Conservation (phyloP, 1,140 invertebrate species). For the Halesus radiatus region DNA sequence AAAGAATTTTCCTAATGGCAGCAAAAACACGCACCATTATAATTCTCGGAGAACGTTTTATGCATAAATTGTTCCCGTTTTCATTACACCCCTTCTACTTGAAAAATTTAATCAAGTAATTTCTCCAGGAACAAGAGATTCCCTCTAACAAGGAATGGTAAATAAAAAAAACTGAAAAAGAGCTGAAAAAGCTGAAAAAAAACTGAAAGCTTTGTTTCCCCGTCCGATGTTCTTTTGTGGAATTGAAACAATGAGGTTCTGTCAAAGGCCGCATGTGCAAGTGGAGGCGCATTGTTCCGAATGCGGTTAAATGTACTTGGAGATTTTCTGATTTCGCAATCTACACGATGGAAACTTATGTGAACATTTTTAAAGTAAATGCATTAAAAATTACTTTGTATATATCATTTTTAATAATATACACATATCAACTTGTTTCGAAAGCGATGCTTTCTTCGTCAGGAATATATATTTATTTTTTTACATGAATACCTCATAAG, state of each 20-base stretch:
- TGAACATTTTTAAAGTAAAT: not conserved
- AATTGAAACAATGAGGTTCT: constrained; percentile 34
- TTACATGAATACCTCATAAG: too few species aligned
- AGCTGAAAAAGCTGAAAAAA: not conserved
- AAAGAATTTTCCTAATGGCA: too few species aligned
- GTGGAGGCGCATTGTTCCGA: constrained; percentile 33
- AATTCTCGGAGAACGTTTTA: too few species aligned
- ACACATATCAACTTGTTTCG: too few species aligned
- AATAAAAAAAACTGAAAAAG: not conserved
- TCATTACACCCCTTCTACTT: not conserved
- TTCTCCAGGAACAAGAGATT: constrained; percentile 1
- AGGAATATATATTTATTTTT: too few species aligned
- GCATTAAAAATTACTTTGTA: too few species aligned
- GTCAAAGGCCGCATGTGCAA: constrained; percentile 36
- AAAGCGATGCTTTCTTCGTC: too few species aligned
- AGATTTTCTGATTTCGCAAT: constrained; percentile 26
- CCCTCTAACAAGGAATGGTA: not conserved
- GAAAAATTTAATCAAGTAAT: constrained; percentile 11
- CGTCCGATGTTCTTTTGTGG: constrained; percentile 34
- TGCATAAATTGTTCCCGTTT: constrained; percentile 1
- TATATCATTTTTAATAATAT: too few species aligned
- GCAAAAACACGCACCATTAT: too few species aligned
- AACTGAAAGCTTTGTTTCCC: constrained; percentile 21
- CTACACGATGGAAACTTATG: not conserved
- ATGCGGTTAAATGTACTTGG: constrained; percentile 8